These are phyloP conservation scores for Myodes glareolus DNA, from an alignment of 2,113 vertebrate genomes.

Conservation along the genomic window DNA sequence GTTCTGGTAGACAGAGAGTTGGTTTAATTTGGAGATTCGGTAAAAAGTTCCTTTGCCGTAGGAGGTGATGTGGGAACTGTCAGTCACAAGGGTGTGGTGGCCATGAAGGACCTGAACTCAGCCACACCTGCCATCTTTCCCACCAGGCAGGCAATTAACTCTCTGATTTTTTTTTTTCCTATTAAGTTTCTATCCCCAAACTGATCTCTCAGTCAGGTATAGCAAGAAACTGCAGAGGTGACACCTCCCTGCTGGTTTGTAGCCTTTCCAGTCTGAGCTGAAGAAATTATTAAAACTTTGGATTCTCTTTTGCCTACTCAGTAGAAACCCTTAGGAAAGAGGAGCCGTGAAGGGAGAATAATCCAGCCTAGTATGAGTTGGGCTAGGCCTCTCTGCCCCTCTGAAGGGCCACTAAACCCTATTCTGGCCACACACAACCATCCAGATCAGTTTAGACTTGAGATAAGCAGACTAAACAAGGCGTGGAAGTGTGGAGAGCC, in stretches of 20 bases:
- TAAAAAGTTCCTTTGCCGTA: background rate
- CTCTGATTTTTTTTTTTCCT: background rate
- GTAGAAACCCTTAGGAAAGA: background rate
- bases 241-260: background rate
- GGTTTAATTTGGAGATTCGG: slow-evolving; percentile 6
- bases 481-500: background rate
- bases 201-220: background rate
- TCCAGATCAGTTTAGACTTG: slow-evolving; percentile 35
- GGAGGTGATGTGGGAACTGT: background rate
- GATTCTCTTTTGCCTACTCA: background rate
- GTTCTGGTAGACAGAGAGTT: background rate
- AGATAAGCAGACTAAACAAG: slow-evolving; percentile 62
- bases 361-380: background rate
- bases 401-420: background rate
- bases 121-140: background rate
- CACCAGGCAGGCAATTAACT: background rate
- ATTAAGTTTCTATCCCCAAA: slow-evolving; percentile 9
- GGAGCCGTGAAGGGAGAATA: background rate
- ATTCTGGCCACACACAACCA: slow-evolving; percentile 34
- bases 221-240: background rate
- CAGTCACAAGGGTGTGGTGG: background rate
- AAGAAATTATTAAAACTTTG: background rate
- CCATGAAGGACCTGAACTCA: background rate
- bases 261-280: background rate
- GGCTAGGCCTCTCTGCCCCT: background rate